Percentiles rank a stretch among this genome's conserved stretches.
phyloP scores from a whole-genome alignment of 1,140 invertebrate genomes.

The Caenorhabditis brenneri region DNA sequence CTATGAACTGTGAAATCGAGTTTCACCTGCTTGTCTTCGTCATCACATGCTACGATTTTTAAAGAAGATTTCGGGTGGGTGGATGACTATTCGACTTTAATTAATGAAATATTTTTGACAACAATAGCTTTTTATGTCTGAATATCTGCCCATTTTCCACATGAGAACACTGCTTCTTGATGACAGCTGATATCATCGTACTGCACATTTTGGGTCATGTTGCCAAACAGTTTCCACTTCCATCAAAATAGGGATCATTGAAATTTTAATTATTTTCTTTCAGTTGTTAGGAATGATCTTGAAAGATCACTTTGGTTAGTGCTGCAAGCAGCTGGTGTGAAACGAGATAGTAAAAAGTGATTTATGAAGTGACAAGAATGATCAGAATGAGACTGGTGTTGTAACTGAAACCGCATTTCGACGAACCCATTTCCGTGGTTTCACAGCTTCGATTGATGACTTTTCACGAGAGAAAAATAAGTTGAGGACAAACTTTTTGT shows the following conservation, averaged over 20 bases:
- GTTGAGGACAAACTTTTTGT: background rate
- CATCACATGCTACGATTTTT: background rate
- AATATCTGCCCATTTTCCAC: background rate
- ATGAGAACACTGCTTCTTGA: background rate
- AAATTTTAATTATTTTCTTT: background rate
- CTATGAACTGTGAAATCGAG: background rate
- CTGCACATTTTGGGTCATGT: background rate
- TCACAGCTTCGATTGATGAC: background rate
- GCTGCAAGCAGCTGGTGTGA: background rate
- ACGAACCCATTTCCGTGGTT: conserved; percentile 3
- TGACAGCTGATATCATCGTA: background rate
- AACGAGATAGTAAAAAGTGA: background rate
- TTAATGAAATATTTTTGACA: background rate
- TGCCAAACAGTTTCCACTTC: background rate
- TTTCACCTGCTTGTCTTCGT: background rate
- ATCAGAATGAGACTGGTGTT: conserved; percentile 9
- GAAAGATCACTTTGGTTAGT: no score
- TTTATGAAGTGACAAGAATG: background rate
- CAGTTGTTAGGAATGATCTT: no score
- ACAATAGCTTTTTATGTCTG: background rate
- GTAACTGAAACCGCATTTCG: conserved; percentile 18
- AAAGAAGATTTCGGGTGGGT: background rate
- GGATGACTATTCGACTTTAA: background rate
- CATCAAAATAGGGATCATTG: background rate
- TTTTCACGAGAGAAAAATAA: background rate